Percentiles rank a stretch among this genome's conserved stretches.
These are phyloP conservation scores for Hydraecia micacea DNA, from an alignment of 2,888 invertebrate genomes.

Conservation along the genomic window DNA sequence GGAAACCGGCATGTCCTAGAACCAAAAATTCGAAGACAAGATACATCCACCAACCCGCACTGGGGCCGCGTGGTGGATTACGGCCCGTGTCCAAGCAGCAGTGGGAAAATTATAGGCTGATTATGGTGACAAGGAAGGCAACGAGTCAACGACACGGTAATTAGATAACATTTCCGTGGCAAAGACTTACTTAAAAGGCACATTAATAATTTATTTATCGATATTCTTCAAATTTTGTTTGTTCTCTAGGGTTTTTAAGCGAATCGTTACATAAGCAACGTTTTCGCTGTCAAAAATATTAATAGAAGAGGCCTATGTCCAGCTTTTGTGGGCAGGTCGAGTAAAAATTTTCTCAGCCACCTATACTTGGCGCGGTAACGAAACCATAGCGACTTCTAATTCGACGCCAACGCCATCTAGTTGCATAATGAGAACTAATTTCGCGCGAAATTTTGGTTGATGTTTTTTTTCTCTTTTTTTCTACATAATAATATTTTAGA, in stretches of 20 bases:
- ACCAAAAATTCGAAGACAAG: no score
- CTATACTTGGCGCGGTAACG: slow-evolving; percentile 22
- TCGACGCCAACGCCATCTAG: slow-evolving; percentile 46
- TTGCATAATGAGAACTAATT: slow-evolving; percentile 20
- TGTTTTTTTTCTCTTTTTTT: background rate
- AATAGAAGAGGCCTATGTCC: slow-evolving; percentile 46
- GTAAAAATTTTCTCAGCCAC: background rate
- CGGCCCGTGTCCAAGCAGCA: no score
- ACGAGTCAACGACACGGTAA: no score
- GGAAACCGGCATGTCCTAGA: no score
- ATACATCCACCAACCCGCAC: no score
- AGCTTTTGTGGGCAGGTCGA: slow-evolving; percentile 24
- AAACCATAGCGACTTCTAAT: slow-evolving; percentile 48
- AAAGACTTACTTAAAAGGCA: no score
- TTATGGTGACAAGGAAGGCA: no score
- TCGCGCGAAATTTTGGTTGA: background rate
- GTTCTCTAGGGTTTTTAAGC: slow-evolving; percentile 1
- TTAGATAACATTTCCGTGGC: no score
- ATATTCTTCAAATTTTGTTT: no score
- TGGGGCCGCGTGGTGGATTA: no score
- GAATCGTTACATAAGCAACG: background rate
- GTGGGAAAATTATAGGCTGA: no score
- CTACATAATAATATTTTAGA: background rate
- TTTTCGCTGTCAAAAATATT: slow-evolving; percentile 38
- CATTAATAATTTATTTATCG: no score